These are phyloP conservation scores for Plagodis dolabraria DNA, from an alignment of 2,888 invertebrate species.

Conservation along the genomic window DNA sequence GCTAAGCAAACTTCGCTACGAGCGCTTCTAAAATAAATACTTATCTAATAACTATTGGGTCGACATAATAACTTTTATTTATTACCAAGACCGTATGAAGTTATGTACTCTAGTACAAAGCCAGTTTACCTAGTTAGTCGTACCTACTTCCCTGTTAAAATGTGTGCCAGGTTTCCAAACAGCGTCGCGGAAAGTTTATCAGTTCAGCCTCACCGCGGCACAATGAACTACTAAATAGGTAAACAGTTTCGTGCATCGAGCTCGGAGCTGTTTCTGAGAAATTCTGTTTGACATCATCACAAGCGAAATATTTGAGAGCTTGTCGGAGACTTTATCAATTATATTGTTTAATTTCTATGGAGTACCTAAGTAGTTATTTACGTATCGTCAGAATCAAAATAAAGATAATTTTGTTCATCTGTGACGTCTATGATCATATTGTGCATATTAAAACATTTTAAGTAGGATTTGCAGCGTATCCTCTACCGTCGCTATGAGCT, in stretches of 20 bases:
- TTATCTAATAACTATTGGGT: no score
- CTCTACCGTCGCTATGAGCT: no score
- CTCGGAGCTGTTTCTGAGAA: background rate
- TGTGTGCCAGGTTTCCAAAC: constrained; percentile 4
- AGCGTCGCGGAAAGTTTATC: constrained; percentile 5
- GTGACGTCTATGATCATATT: no score
- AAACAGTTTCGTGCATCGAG: background rate
- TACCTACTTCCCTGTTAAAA: constrained; percentile 5
- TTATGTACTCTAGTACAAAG: background rate
- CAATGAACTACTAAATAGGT: constrained; percentile 5
- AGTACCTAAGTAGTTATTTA: no score
- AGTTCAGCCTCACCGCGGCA: background rate
- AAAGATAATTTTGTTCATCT: no score
- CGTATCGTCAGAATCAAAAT: no score
- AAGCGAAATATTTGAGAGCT: background rate
- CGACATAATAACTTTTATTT: no score
- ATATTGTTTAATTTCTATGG: no score
- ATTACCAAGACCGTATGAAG: background rate
- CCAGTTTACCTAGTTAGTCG: background rate
- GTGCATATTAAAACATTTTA: no score
- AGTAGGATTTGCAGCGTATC: no score
- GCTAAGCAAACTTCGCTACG: no score
- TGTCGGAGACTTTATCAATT: background rate
- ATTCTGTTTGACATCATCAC: background rate
- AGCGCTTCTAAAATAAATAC: no score